These are phyloP conservation scores for Cryptocephalus moraei DNA, from an alignment of 2,888 invertebrate species.

Conservation along the genomic window DNA sequence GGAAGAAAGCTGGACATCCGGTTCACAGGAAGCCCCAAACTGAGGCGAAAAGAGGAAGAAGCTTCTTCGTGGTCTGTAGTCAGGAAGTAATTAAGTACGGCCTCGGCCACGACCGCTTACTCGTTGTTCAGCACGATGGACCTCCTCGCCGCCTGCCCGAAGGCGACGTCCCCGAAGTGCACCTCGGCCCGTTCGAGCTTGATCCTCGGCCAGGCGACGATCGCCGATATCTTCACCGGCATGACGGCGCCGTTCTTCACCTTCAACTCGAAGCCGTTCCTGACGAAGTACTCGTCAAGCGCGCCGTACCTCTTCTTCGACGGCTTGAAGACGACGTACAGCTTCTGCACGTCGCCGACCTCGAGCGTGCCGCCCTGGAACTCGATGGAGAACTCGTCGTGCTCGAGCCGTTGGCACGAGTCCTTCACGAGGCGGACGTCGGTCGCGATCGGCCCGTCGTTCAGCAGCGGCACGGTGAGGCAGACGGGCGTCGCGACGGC, in stretches of 20 bases:
- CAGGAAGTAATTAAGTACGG: too few relatives aligned
- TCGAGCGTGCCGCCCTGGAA: conserved; percentile 36
- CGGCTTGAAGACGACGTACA: conserved; percentile 46
- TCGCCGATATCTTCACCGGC: conserved; percentile 45
- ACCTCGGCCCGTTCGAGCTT: conserved; percentile 37
- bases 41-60: too few relatives aligned
- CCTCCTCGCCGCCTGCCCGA: conserved; percentile 47
- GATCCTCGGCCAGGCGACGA: conserved; percentile 49
- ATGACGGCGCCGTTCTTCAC: conserved; percentile 49
- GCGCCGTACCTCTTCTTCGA: conserved; percentile 37
- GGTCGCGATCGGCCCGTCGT: conserved; percentile 45
- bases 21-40: too few relatives aligned
- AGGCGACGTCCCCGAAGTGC: conserved; percentile 47
- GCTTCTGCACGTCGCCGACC: conserved; percentile 41
- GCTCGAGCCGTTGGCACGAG: conserved; percentile 16
- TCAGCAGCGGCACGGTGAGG: conserved; percentile 34
- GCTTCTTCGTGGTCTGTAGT: too few relatives aligned
- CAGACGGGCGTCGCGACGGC: conserved; percentile 40
- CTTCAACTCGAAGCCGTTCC: conserved; percentile 23
- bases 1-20: too few relatives aligned
- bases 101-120: conserved; percentile 35
- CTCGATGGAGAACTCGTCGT: conserved; percentile 28
- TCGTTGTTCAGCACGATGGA: conserved; percentile 46
- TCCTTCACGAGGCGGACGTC: conserved; percentile 35
- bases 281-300: conserved; percentile 31